Evolutionary conservation across 1,140 invertebrate genomes (phyloP).

Genomic region (Coptotermes formosanus): DNA sequence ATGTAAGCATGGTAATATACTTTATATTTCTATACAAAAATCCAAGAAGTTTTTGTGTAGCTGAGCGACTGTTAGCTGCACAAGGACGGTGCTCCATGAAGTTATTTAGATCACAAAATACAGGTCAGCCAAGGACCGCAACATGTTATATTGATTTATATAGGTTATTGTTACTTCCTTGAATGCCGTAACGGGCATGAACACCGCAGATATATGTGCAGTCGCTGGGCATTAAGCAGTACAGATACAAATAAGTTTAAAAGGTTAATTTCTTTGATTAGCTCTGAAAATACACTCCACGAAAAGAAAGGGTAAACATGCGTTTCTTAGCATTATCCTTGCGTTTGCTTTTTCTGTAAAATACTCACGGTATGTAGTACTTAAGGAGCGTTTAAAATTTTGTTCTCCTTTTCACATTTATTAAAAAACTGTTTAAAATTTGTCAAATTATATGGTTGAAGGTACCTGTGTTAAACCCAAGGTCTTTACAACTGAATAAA

Average conservation of each 20-base stretch:
- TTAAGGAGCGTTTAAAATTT: neutral
- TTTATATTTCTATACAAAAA: too few species aligned
- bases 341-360: neutral
- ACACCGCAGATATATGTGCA: neutral
- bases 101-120: too few species aligned
- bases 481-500: too few species aligned
- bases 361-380: too few species aligned
- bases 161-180: too few species aligned
- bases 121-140: too few species aligned
- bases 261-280: neutral
- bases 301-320: neutral
- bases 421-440: neutral
- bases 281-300: neutral
- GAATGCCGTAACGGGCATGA: too few species aligned
- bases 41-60: too few species aligned
- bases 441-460: neutral
- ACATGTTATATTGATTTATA: too few species aligned
- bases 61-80: too few species aligned
- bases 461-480: neutral
- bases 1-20: too few species aligned
- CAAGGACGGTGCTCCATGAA: too few species aligned
- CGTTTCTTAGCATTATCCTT: neutral
- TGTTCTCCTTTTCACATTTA: neutral
- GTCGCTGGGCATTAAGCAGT: neutral
- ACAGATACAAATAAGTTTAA: neutral